Evolutionary conservation across 1,140 invertebrate species (phyloP), one percentile per base, ranked within the genome.

Genomic region (Leptestheria dahalacensis): DNA sequence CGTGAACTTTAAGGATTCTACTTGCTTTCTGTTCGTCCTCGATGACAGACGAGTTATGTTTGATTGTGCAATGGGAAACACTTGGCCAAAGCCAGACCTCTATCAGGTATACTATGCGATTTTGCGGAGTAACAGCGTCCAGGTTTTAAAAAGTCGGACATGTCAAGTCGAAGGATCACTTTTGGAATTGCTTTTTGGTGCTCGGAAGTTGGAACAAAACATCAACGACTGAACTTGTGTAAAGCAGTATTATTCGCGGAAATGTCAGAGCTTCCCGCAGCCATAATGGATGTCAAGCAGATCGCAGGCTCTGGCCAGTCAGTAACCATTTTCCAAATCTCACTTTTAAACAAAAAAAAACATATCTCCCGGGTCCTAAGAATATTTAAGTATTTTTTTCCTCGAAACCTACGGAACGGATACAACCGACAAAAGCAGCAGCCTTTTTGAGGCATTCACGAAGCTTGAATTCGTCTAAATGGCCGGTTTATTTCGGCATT

Each of bases 81-180:
- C 58, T 11, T 54, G 51, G 60, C 9, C 69, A 67, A 51, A 54
- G 50, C 57, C 28, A 66, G 12, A 60, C 24, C 54, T 2, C 10
- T 52, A 10, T 66, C 0, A 74, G 69, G 71, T 64, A 66, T 67
- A 63, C 67, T 61, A 54, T 73, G 18, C 47, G 69, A n/a, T 69
- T 69, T 64, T 70, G 67, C 15, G 53, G 71, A 62, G 64, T 74
- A 10, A 74, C 72, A 26, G 71, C 70, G 46, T 73, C 72, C 3
- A 70, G 68, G 61, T 2, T 69, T 2, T 65, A 72, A 63, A 68
- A 72, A 66, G 67, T 63, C 15, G 62, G 65, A 26, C 56, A 67
- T 73, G 69, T 60, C 63, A 66, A 41, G 33, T 41, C 15, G 33
- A 41, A 6, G 33, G 33, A 9, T 9, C 33, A 9, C 15, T 15